Evolutionary conservation across 1,140 invertebrate species (phyloP), one percentile per base, ranked within the genome.

Genomic region (Conus betulinus): DNA sequence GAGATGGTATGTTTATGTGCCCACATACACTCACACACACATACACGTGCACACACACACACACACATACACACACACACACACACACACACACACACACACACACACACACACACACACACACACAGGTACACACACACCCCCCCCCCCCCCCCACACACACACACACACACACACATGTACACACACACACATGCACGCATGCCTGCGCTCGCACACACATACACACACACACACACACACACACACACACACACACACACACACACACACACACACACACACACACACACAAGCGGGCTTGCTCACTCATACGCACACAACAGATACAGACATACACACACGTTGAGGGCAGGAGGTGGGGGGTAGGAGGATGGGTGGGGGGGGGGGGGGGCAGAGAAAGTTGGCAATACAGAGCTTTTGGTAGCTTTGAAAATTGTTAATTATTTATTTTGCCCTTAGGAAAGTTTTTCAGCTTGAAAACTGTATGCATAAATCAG

Each of bases 241-340:
- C 78, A 81, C 78, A 81, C 78, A 81, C 78, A 81, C 5, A 52
- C 5, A 81, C 78, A 81, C 78, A 81, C 78, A 81, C 78, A 81
- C 78, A 27, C 78, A 81, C 78, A 81, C 78, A 81, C 78, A 81
- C 78, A 81, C 78, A 81, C 78, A 81, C 78, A 81, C 78, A 81
- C 78, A 81, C 78, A 81, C 78, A 81, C 78, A 81, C 78, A 81
- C 78, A 51, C 78, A 81, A n/a, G 51, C 78, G 52, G 2, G 25
- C 78, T 39, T 27, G 10, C 39, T 39, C 78, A 81, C 39, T 39
- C 39, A 81, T 27, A 51, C 27, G 51, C 78, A 51, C 78, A 81
- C 78, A 81, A 74, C 39, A 51, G 1, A 81, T 27, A 51, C 78
- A 81, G 8, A 39, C 78, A 81, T 27, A 81, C 78, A 81, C 78